Percentiles rank a stretch among this genome's conserved stretches.
phyloP scores from a whole-genome alignment of 1,140 invertebrate species.

The Dinoponera quadriceps region DNA sequence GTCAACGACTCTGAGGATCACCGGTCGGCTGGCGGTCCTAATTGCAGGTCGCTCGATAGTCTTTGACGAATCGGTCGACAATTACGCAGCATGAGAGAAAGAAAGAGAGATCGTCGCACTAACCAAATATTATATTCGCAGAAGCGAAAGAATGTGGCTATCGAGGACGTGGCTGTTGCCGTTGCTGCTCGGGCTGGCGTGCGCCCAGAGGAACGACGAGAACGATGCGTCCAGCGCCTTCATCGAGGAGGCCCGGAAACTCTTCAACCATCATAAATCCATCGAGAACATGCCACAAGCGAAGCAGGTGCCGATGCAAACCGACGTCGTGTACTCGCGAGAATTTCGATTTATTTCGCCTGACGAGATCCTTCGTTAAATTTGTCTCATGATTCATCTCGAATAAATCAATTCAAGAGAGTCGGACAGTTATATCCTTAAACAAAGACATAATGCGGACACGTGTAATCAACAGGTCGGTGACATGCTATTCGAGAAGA shows the following conservation, averaged over 20 bases:
- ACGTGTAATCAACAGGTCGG: constrained; percentile 67
- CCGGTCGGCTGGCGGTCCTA: neutral
- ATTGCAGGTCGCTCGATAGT: constrained; percentile 19
- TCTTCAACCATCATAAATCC: constrained; percentile 80
- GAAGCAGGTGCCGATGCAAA: constrained; percentile 78
- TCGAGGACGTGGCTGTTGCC: constrained; percentile 71
- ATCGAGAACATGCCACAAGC: constrained; percentile 78
- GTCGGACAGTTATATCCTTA: too few species aligned
- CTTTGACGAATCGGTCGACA: neutral
- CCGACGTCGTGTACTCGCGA: too few species aligned
- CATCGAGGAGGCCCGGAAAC: constrained; percentile 79
- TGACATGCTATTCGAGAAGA: constrained; percentile 72
- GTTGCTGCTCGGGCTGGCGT: constrained; percentile 68
- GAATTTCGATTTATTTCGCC: too few species aligned
- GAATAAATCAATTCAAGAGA: too few species aligned
- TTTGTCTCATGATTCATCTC: too few species aligned
- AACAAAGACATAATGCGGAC: too few species aligned
- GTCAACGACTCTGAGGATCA: constrained; percentile 73
- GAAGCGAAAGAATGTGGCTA: constrained; percentile 76
- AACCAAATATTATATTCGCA: constrained; percentile 40
- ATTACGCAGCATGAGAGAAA: neutral
- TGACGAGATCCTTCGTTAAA: too few species aligned
- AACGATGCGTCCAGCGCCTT: constrained; percentile 78
- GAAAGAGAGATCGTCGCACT: neutral
- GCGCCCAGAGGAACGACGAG: constrained; percentile 76